A percentile compares a stretch with the other conserved stretches of the same genome.
phyloP scores from a whole-genome alignment of 1,140 invertebrate genomes.

The Paraescarpia echinospica region DNA sequence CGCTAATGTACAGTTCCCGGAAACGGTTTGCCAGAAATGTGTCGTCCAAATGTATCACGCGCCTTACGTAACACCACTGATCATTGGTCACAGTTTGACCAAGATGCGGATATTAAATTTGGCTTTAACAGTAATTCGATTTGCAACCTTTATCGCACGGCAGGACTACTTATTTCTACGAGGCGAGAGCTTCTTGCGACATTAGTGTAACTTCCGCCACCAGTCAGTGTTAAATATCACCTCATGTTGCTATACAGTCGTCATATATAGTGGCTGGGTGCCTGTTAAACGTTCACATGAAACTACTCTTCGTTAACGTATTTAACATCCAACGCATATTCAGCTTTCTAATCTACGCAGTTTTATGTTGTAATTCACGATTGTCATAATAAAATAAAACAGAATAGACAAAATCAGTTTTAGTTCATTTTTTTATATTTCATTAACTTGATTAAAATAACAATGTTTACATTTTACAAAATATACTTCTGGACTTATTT shows the following conservation, averaged over 20 bases:
- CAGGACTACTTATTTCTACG: not conserved
- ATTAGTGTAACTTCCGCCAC: not conserved
- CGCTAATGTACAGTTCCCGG: not conserved
- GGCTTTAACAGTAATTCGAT: not conserved
- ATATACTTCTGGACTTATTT: too few species aligned
- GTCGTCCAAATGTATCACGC: not conserved
- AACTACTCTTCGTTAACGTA: not conserved
- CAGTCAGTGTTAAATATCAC: not conserved
- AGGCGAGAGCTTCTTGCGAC: not conserved
- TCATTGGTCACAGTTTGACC: not conserved
- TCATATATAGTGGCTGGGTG: not conserved
- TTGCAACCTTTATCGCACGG: not conserved
- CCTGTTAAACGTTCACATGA: not conserved
- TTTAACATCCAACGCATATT: not conserved
- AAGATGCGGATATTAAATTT: not conserved
- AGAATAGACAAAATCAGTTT: too few species aligned
- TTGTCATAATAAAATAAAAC: too few species aligned
- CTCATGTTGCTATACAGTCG: not conserved
- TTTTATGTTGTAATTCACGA: too few species aligned
- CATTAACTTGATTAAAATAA: too few species aligned
- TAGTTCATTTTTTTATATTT: too few species aligned
- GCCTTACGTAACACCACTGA: not conserved
- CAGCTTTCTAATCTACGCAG: too few species aligned
- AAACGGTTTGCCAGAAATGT: not conserved
- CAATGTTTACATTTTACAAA: too few species aligned